A percentile compares a stretch with the other conserved stretches of the same genome.
phyloP scores from a whole-genome alignment of 2,797 vertebrate species.

The Danio tinwini region DNA sequence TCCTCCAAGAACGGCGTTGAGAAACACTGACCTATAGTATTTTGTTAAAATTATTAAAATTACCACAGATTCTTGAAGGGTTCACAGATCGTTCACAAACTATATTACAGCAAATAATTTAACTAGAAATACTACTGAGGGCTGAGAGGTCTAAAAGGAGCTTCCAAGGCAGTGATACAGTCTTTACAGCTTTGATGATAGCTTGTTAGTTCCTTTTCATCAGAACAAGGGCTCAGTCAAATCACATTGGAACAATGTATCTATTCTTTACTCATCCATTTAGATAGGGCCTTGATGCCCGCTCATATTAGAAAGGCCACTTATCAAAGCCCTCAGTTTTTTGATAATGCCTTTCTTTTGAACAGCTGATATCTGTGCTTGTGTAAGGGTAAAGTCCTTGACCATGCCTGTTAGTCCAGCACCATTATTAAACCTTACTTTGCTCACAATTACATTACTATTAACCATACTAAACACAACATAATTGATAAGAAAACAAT shows the following conservation, averaged over 20 bases:
- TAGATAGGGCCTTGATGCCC: constrained; percentile 52
- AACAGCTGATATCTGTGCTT: constrained; percentile 49
- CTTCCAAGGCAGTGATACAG: constrained; percentile 11
- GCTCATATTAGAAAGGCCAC: constrained; percentile 58
- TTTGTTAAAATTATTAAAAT: too few species aligned
- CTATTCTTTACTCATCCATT: constrained; percentile 55
- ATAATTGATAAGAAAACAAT: too few species aligned
- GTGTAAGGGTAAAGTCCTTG: constrained; percentile 58
- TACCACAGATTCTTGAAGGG: too few species aligned
- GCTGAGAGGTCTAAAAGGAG: background rate
- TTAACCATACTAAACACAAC: too few species aligned
- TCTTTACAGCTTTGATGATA: constrained; percentile 2
- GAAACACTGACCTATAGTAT: too few species aligned
- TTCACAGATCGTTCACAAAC: too few species aligned
- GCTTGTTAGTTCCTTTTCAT: constrained; percentile 6
- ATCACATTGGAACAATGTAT: constrained; percentile 39
- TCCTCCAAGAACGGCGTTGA: too few species aligned
- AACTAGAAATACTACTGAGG: background rate
- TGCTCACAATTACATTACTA: too few species aligned
- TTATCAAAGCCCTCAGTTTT: constrained; percentile 48
- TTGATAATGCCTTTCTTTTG: constrained; percentile 36
- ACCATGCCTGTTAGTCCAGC: constrained; percentile 41
- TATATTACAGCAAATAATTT: background rate
- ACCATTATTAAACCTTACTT: background rate
- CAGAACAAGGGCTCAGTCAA: constrained; percentile 55